Evolutionary conservation across 1,140 invertebrate species (phyloP).

Genomic region (Conopomorpha cramerella): DNA sequence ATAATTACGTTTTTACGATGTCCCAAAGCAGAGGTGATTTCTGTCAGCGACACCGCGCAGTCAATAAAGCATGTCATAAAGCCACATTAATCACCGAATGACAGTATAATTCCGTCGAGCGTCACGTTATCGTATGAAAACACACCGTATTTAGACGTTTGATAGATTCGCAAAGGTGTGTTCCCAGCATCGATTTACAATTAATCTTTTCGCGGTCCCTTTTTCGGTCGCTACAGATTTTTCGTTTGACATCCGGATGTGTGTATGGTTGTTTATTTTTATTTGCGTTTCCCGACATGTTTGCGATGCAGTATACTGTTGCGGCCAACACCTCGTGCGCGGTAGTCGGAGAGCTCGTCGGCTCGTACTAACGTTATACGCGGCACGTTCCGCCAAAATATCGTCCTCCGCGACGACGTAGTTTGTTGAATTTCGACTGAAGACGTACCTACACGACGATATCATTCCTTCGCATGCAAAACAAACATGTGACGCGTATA

Average conservation of each 20-base stretch:
- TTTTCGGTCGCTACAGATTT: background rate
- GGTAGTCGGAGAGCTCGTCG: slow-evolving; percentile 13
- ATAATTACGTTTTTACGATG: no score
- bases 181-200: slow-evolving; percentile 47
- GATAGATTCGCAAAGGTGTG: slow-evolving; percentile 45
- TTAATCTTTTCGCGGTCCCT: slow-evolving; percentile 13
- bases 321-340: slow-evolving; percentile 8
- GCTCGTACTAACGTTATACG: no score
- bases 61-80: slow-evolving; percentile 26
- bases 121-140: slow-evolving; percentile 23
- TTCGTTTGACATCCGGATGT: no score
- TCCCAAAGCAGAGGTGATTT: no score
- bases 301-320: no score
- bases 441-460: no score
- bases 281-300: no score
- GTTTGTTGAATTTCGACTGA: no score
- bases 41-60: no score
- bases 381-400: no score
- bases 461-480: slow-evolving; percentile 18
- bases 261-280: no score
- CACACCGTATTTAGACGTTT: slow-evolving; percentile 35
- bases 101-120: slow-evolving; percentile 30
- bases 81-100: slow-evolving; percentile 29
- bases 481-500: slow-evolving; percentile 22
- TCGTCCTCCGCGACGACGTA: no score